Conservation (phyloP, 1,140 invertebrate genomes). For the Bombus superbus region DNA sequence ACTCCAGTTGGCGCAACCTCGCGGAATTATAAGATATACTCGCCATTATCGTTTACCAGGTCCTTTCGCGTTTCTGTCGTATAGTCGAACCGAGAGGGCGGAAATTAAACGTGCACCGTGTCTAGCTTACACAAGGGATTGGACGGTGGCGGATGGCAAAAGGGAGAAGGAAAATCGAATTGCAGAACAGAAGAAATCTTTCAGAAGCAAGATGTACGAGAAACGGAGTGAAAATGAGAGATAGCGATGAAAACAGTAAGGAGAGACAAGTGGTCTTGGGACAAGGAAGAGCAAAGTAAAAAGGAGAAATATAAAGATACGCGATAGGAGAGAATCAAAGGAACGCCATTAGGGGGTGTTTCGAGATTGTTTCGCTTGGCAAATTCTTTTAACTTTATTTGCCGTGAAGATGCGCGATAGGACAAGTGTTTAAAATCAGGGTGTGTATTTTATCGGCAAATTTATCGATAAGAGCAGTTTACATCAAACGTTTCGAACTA, state of each 20-base stretch:
- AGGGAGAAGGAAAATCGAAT: not conserved
- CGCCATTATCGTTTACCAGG: constrained; percentile 38
- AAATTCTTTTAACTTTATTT: too few relatives aligned
- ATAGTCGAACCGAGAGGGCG: constrained; percentile 16
- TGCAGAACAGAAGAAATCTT: not conserved
- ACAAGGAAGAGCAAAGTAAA: not conserved
- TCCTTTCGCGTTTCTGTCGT: constrained; percentile 10
- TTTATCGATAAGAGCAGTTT: not conserved
- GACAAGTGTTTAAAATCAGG: not conserved
- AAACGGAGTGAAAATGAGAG: too few relatives aligned
- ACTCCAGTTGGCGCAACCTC: not conserved
- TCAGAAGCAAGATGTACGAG: not conserved
- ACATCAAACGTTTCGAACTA: not conserved
- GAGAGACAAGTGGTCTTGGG: too few relatives aligned
- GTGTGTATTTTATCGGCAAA: too few relatives aligned
- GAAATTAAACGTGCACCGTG: constrained; percentile 41
- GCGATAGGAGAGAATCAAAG: too few relatives aligned
- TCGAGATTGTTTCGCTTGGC: not conserved
- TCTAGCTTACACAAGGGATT: not conserved
- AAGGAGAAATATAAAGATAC: too few relatives aligned
- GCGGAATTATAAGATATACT: constrained; percentile 33
- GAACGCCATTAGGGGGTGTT: not conserved
- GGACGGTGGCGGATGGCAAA: not conserved
- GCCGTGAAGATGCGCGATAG: not conserved
- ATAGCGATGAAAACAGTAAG: not conserved